A percentile compares a stretch with the other conserved stretches of the same genome.
phyloP scores from a whole-genome alignment of 2,113 vertebrate genomes.

The Chunga burmeisteri region DNA sequence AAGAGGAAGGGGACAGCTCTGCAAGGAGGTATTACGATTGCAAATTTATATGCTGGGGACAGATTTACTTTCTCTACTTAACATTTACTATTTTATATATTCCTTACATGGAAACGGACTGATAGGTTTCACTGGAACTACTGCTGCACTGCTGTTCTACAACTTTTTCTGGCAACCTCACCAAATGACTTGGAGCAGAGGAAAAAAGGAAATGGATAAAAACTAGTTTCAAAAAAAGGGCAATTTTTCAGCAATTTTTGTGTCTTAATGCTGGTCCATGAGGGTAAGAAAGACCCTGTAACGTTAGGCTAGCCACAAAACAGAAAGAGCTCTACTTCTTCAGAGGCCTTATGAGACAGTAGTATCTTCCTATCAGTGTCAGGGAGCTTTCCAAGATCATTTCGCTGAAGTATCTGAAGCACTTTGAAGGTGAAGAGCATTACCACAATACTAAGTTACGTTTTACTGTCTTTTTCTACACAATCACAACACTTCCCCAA shows the following conservation, averaged over 20 bases:
- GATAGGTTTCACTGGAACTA: not conserved
- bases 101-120: not conserved
- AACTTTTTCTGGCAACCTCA: not conserved
- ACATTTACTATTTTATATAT: not conserved
- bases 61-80: constrained; percentile 32
- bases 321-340: not conserved
- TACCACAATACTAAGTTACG: not conserved
- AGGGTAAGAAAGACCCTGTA: too few species aligned
- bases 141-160: not conserved
- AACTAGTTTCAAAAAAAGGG: not conserved
- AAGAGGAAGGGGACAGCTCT: not conserved
- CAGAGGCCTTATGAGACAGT: not conserved
- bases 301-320: not conserved
- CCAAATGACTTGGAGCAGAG: not conserved
- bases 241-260: not conserved
- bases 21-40: not conserved
- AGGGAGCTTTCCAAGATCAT: not conserved
- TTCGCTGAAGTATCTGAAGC: not conserved
- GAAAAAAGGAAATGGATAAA: not conserved
- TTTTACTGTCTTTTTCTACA: not conserved
- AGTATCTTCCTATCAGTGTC: not conserved
- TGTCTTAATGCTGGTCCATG: not conserved
- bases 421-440: not conserved
- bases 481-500: not conserved
- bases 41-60: constrained; percentile 17